Evolutionary conservation across 2,888 invertebrate genomes (phyloP), one percentile per base, ranked within the genome.

Genomic region (Tuta absoluta): DNA sequence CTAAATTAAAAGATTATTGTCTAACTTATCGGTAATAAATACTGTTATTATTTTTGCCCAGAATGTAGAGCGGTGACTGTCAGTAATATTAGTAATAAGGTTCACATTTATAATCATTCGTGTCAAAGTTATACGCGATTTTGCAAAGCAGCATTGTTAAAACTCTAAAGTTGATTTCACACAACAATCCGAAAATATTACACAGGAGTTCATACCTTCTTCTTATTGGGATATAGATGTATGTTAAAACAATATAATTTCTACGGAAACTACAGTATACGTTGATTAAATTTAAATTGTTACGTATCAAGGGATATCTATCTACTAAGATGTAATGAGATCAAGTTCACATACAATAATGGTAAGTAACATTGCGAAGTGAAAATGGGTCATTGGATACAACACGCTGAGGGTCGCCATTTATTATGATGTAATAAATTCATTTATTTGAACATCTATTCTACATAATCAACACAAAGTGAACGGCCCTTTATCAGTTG

Each of bases 401-500:
- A 14, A 33, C 33, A 63, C 23, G 57, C 28, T 19, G 58, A 58
- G 58, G 58, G 38, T 58, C 19, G 17, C 19, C 14, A 45, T 60
- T 60, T 60, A 45, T 14, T 21, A 61, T 67, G 67, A 65, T 65
- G 67, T 65, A 67, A 67, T 37, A 63, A 49, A 45, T 61, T 21
- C 12, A 33, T 11, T 49, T 67, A 63, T 66, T 67, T 63, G 49
- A 51, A 61, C 67, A 67, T 65, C 67, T 65, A 67, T 56, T 63
- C 45, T 65, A 61, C 48, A 64, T 63, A 65, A 63, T 63, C 51
- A 57, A 37, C 65, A 67, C 70, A 65, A 82, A 84, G 84, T 81
- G 82, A 84, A 82, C 68, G 83, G 80, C 75, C 87, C 86, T 87
- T 87, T 88, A 86, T 87, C 84, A 81, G 77, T 72, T 75, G 74